phyloP scores from a whole-genome alignment of 1,140 invertebrate species.

The Drosophila ironensis region DNA sequence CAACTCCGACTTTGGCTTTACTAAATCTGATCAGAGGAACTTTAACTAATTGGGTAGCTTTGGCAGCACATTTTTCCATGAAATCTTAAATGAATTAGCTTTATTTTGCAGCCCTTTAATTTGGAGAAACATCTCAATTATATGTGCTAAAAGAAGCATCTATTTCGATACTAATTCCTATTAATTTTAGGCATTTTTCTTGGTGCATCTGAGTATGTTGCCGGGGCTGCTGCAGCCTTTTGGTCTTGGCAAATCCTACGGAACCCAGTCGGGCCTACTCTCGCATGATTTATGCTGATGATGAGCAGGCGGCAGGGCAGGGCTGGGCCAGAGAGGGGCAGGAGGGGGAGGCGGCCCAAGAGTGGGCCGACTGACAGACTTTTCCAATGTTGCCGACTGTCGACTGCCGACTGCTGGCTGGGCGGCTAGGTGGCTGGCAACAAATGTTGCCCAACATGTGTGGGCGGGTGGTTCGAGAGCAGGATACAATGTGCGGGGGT shows the following conservation, averaged over 20 bases:
- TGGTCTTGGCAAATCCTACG: constrained; percentile 53
- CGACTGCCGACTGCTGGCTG: background rate
- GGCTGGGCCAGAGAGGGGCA: background rate
- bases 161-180: too few relatives aligned
- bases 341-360: constrained; percentile 7
- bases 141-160: too few relatives aligned
- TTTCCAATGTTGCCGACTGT: constrained; percentile 9
- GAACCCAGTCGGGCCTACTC: constrained; percentile 29
- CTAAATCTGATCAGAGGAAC: too few relatives aligned
- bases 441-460: constrained; percentile 47
- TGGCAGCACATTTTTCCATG: too few relatives aligned
- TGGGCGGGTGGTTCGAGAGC: constrained; percentile 52
- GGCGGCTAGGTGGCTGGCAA: constrained; percentile 29
- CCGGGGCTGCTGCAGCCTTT: constrained; percentile 19
- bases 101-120: too few relatives aligned
- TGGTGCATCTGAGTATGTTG: constrained; percentile 1
- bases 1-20: too few relatives aligned
- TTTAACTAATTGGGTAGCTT: too few relatives aligned
- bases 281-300: constrained; percentile 77
- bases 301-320: constrained; percentile 35
- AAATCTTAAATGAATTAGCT: too few relatives aligned
- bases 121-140: too few relatives aligned
- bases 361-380: constrained; percentile 37
- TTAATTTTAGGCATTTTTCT: background rate
- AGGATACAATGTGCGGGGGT: constrained; percentile 41